phyloP scores from a whole-genome alignment of 2,797 vertebrate genomes.

The Takifugu ocellatus region DNA sequence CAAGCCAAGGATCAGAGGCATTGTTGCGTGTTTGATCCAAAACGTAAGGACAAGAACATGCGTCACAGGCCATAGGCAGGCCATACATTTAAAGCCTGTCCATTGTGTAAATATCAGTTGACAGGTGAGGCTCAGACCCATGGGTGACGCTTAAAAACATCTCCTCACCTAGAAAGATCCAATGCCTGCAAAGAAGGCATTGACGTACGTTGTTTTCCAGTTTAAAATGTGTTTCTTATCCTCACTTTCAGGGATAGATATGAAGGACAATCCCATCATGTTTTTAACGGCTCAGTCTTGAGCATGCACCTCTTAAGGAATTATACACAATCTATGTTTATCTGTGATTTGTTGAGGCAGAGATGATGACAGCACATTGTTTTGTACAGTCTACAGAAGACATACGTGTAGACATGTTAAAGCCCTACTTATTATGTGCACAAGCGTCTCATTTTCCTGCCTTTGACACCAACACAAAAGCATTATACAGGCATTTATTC shows the following conservation, averaged over 20 bases:
- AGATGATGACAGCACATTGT: conserved; percentile 9
- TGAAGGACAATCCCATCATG: no score
- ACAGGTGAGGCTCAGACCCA: conserved; percentile 1
- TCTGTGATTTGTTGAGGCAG: not conserved
- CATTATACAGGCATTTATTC: not conserved
- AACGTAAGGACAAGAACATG: conserved; percentile 14
- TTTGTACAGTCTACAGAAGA: conserved; percentile 15
- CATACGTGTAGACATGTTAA: not conserved
- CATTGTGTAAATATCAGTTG: conserved; percentile 9
- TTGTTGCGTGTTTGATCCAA: conserved; percentile 32
- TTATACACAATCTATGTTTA: not conserved
- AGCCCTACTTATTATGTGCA: not conserved
- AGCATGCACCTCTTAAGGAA: no score
- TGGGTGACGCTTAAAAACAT: not conserved
- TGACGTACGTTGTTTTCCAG: no score
- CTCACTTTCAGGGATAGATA: no score
- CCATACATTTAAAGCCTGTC: conserved; percentile 2
- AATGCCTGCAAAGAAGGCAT: no score
- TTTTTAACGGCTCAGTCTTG: no score
- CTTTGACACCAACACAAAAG: not conserved
- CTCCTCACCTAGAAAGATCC: not conserved
- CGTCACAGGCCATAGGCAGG: conserved; percentile 10
- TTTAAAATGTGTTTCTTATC: no score
- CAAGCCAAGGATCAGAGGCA: conserved; percentile 31
- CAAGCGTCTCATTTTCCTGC: not conserved